phyloP scores from a whole-genome alignment of 2,888 invertebrate species.

The Heliconius hortense region DNA sequence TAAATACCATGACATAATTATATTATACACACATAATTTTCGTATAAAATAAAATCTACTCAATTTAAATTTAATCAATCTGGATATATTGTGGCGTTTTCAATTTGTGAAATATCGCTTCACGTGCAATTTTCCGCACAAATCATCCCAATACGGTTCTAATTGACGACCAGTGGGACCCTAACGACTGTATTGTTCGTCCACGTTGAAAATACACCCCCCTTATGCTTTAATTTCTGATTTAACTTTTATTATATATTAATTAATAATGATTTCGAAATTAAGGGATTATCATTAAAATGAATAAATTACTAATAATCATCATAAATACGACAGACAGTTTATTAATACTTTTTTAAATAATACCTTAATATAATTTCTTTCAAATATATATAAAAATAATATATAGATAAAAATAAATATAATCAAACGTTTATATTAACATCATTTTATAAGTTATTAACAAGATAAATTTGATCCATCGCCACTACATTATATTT shows the following conservation, averaged over 20 bases:
- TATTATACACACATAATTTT: not conserved
- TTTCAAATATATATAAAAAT: too few species aligned
- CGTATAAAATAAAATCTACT: not conserved
- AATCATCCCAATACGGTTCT: constrained; percentile 66
- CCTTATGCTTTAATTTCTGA: constrained; percentile 29
- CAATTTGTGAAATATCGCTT: constrained; percentile 50
- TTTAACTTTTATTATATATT: constrained; percentile 4
- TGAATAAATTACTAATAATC: not conserved
- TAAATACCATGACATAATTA: too few species aligned
- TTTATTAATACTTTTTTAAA: not conserved
- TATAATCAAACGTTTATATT: not conserved
- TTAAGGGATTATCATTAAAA: not conserved
- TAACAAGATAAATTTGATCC: not conserved
- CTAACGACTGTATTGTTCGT: constrained; percentile 71
- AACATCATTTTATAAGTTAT: not conserved
- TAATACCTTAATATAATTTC: not conserved
- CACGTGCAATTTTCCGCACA: constrained; percentile 59
- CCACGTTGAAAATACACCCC: constrained; percentile 38
- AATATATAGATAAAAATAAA: too few species aligned
- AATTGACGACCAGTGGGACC: constrained; percentile 71
- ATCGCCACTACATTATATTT: not conserved
- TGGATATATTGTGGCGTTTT: not conserved
- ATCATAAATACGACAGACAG: not conserved
- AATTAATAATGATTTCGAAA: not conserved
- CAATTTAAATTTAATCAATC: not conserved